Evolutionary conservation across 2,888 invertebrate genomes (phyloP).

Genomic region (Lasioglossum zephyrum): DNA sequence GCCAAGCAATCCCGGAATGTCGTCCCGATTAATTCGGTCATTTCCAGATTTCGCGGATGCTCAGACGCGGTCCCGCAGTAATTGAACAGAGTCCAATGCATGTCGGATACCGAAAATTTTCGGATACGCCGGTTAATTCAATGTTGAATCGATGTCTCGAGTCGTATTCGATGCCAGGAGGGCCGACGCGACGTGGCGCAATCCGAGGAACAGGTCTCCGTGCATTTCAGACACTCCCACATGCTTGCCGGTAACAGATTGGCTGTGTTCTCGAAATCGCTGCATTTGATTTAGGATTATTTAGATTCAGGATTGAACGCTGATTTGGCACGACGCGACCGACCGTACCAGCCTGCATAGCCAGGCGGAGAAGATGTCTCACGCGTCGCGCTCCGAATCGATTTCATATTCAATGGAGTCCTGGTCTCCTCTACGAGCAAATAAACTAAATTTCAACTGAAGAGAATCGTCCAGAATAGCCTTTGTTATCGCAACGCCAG

Average conservation of each 20-base stretch:
- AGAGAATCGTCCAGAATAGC: neutral
- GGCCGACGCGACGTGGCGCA: neutral
- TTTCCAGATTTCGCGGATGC: slow-evolving; percentile 33
- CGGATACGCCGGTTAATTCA: slow-evolving; percentile 46
- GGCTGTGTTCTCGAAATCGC: slow-evolving; percentile 40
- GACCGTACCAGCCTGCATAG: neutral
- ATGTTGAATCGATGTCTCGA: slow-evolving; percentile 56
- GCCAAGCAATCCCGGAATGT: neutral
- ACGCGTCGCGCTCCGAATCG: neutral
- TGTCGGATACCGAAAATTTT: slow-evolving; percentile 51
- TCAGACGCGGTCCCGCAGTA: slow-evolving; percentile 16
- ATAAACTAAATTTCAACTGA: neutral
- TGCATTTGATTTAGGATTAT: slow-evolving; percentile 46
- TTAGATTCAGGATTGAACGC: slow-evolving; percentile 37
- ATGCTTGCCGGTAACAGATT: slow-evolving; percentile 47
- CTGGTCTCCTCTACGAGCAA: neutral
- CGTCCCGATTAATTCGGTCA: slow-evolving; percentile 32
- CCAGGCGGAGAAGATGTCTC: neutral
- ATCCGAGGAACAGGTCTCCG: slow-evolving; percentile 41
- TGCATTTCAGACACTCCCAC: slow-evolving; percentile 49
- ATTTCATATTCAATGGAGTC: slow-evolving; percentile 1
- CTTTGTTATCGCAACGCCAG: neutral
- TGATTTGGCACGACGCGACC: slow-evolving; percentile 23
- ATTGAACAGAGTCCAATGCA: slow-evolving; percentile 56
- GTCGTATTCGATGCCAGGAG: slow-evolving; percentile 47